A percentile compares a stretch with the other conserved stretches of the same genome.
These are phyloP conservation scores for Sapayoa aenigma DNA, from an alignment of 2,113 vertebrate species.

Conservation along the genomic window DNA sequence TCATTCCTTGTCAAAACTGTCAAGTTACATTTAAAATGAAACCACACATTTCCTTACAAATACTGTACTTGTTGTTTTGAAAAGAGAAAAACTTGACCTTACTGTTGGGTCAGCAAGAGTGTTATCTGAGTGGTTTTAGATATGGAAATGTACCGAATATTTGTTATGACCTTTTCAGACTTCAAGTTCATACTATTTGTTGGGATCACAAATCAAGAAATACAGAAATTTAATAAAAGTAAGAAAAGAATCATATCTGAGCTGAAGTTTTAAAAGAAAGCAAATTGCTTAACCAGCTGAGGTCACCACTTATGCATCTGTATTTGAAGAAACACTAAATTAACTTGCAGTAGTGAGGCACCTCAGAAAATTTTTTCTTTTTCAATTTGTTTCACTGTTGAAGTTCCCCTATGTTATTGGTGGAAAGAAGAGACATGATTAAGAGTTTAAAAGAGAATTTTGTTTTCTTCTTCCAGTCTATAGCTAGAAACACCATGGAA, in stretches of 20 bases:
- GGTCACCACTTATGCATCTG: not conserved
- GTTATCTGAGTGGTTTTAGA: not conserved
- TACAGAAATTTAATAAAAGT: not conserved
- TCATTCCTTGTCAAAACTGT: conserved; percentile 21
- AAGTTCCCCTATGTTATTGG: not conserved
- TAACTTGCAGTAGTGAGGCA: not conserved
- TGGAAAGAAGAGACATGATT: not conserved
- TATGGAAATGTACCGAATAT: not conserved
- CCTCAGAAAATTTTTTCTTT: not conserved
- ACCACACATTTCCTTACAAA: conserved; percentile 6
- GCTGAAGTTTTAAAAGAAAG: not conserved
- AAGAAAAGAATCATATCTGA: not conserved
- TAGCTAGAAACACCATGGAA: not conserved
- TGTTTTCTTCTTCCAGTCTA: not conserved
- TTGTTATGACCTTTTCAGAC: not conserved
- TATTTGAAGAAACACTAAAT: not conserved
- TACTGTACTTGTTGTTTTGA: not conserved
- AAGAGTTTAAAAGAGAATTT: not conserved
- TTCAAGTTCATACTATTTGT: not conserved
- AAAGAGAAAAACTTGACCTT: not conserved
- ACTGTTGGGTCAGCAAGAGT: not conserved
- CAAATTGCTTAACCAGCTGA: not conserved
- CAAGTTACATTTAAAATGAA: conserved; percentile 48
- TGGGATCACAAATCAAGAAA: not conserved
- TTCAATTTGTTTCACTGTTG: not conserved